These are phyloP conservation scores for Galeruca laticollis DNA, from an alignment of 2,888 invertebrate genomes.

Conservation along the genomic window DNA sequence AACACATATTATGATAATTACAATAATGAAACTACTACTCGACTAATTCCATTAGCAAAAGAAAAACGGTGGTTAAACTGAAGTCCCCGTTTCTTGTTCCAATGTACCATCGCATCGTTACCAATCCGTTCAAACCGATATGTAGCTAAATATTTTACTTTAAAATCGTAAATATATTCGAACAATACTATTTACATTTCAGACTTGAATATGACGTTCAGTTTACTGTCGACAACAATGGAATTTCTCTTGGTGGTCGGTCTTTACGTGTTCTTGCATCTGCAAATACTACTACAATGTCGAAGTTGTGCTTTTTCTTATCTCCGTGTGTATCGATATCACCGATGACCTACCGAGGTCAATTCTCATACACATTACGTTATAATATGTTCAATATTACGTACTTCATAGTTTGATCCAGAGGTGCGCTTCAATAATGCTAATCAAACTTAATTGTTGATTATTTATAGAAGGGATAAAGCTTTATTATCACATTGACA, in stretches of 20 bases:
- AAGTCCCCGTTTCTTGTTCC: background rate
- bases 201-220: slow-evolving; percentile 38
- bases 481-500: too few species aligned
- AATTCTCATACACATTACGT: slow-evolving; percentile 36
- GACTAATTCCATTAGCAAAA: background rate
- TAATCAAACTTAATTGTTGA: background rate
- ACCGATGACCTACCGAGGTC: slow-evolving; percentile 37
- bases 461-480: background rate
- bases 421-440: background rate
- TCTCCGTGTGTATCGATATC: slow-evolving; percentile 41
- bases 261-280: slow-evolving; percentile 33
- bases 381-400: slow-evolving; percentile 30
- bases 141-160: slow-evolving; percentile 32
- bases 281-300: slow-evolving; percentile 44
- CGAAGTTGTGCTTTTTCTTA: slow-evolving; percentile 43
- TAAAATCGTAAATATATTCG: slow-evolving; percentile 17
- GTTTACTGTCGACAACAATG: slow-evolving; percentile 41
- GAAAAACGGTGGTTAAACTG: background rate
- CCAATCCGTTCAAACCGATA: slow-evolving; percentile 25
- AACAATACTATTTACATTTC: slow-evolving; percentile 15
- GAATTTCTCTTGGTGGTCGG: slow-evolving; percentile 42
- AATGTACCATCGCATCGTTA: background rate
- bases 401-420: background rate
- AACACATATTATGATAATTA: background rate
- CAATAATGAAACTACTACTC: background rate